Base-by-base conservation (phyloP, 1,140 invertebrate species). In the Paracyclopina nana region DNA sequence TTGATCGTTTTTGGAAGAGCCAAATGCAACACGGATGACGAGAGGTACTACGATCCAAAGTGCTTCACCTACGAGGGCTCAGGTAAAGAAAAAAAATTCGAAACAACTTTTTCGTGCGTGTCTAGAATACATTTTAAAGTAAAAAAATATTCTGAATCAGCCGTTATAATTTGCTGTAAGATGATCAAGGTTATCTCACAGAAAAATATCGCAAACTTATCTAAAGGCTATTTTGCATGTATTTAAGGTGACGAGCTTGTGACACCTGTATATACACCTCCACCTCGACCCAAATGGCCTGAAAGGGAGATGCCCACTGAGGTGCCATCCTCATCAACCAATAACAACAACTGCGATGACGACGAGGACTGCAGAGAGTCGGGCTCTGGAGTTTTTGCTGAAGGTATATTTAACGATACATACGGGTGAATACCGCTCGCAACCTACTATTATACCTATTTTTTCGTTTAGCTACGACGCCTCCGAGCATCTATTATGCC, bases 221-320 rank as follows among this genome's bases (percentile, higher is more conserved):
- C n/a, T n/a, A n/a, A n/a, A n/a, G n/a, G n/a, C n/a, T n/a, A n/a
- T n/a, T n/a, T n/a, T n/a, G n/a, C n/a, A n/a, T n/a, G n/a, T n/a
- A n/a, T n/a, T n/a, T n/a, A n/a, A 67, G 65, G 63, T 43, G 83
- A 87, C 62, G 83, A 90, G 60, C 70, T 91, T 12, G 87, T 91
- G 46, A 91, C 85, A 0, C 85, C 85, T 0, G 82, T 88, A 0
- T 88, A 87, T 64, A 78, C 84, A 11, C 80, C 83, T 16, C 77
- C 81, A 4, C 84, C 82, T 20, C 72, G 73, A 54, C 72, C 77
- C 51, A 54, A 56, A 4, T 28, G 63, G 62, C 38, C 16, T 20
- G 53, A 51, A 46, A 50, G 50, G 29, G 34, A 16, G 4, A 31
- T 28, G 44, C 27, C 34, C n/a, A n/a, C n/a, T n/a, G n/a, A n/a